A percentile compares a stretch with the other conserved stretches of the same genome.
These are phyloP conservation scores for Halocynthia aurantium DNA, from an alignment of 23 tunicate genomes.

Conservation along the genomic window DNA sequence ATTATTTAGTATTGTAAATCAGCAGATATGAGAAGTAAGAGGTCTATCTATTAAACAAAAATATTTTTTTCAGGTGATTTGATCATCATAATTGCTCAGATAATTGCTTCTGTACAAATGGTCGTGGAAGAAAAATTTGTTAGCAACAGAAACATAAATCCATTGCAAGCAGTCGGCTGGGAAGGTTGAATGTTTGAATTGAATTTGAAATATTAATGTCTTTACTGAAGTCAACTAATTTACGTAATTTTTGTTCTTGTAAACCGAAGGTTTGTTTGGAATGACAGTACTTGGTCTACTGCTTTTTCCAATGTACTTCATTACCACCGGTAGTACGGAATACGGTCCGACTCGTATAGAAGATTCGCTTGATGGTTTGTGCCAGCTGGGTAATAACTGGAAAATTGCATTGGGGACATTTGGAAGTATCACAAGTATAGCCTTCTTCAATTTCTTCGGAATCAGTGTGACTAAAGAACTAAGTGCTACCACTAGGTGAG, in stretches of 20 bases:
- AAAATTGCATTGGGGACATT: slow-evolving; percentile 70
- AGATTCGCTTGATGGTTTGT: slow-evolving; percentile 95
- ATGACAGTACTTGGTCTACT: slow-evolving; percentile 76
- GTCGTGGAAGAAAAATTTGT: slow-evolving; percentile 99
- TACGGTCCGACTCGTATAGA: slow-evolving; percentile 75
- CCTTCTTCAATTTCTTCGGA: slow-evolving; percentile 98
- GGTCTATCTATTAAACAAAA: no score
- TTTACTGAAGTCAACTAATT: background rate
- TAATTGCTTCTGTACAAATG: slow-evolving; percentile 80
- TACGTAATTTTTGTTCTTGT: background rate
- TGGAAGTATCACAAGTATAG: slow-evolving; percentile 87
- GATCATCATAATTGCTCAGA: slow-evolving; percentile 86
- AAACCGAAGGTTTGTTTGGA: slow-evolving; percentile 85
- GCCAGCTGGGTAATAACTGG: slow-evolving; percentile 84
- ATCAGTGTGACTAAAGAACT: slow-evolving; percentile 92
- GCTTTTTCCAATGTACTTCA: slow-evolving; percentile 89
- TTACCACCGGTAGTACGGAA: slow-evolving; percentile 58
- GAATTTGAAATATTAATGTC: background rate
- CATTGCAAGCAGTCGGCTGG: slow-evolving; percentile 98
- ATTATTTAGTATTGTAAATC: no score
- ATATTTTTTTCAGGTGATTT: slow-evolving; percentile 67
- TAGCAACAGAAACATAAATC: slow-evolving; percentile 87
- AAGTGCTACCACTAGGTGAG: slow-evolving; percentile 94
- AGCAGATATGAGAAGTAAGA: no score
- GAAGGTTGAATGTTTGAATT: slow-evolving; percentile 67